Evolutionary conservation across 2,113 vertebrate species (phyloP).

Genomic region (Ctenomys sociabilis): DNA sequence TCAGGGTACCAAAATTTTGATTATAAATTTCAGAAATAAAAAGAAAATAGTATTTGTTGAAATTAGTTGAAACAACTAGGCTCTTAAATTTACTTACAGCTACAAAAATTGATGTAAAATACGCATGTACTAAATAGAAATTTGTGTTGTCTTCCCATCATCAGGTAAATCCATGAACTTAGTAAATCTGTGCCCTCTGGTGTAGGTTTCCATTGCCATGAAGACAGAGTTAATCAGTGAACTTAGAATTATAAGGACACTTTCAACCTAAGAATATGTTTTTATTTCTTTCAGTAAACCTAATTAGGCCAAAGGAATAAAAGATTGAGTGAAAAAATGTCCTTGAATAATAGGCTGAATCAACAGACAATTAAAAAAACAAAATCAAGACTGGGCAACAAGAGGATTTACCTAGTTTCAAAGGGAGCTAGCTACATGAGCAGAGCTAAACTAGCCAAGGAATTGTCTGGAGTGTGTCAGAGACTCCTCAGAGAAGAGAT

Average conservation of each 20-base stretch:
- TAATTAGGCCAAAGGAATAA: neutral
- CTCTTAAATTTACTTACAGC: neutral
- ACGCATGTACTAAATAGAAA: neutral
- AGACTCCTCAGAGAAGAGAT: neutral
- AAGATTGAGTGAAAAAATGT: neutral
- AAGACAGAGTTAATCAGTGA: neutral
- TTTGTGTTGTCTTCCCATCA: neutral
- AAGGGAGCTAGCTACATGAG: neutral
- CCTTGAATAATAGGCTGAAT: neutral
- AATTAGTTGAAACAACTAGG: neutral
- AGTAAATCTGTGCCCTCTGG: neutral
- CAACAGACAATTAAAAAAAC: neutral
- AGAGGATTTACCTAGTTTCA: neutral
- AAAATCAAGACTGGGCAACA: neutral
- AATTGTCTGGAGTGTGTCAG: neutral
- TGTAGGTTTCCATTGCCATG: neutral
- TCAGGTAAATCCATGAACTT: neutral
- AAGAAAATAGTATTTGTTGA: constrained; percentile 17
- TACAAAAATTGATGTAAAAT: neutral
- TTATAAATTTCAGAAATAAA: neutral
- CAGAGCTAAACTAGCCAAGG: neutral
- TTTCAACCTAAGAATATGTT: constrained; percentile 10
- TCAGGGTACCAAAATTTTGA: neutral
- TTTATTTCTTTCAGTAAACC: neutral
- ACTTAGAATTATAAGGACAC: neutral